Base-by-base conservation (phyloP, 2,888 invertebrate species). In the Notodonta dromedarius region DNA sequence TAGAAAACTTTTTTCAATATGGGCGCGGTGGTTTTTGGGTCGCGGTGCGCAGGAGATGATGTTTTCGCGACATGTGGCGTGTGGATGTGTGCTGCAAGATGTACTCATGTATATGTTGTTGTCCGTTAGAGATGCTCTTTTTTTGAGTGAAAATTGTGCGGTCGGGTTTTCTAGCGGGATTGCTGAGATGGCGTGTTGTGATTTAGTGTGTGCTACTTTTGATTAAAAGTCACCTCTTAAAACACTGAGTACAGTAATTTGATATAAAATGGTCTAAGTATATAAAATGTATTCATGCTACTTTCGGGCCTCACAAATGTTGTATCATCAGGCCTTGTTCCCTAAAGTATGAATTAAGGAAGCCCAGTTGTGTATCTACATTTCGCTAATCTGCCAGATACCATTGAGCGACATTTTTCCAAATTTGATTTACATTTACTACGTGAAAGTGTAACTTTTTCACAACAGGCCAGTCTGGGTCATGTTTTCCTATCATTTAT, bases 61-160 rank as follows among this genome's bases (percentile, higher is more conserved):
- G 66, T 79, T 88, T 85, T 80, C 65, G 69, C 69, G 76, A 81
- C 91, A 91, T 86, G 67, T 89, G 91, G 85, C 70, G 69, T 66
- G 65, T 67, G 67, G 48, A 39, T 71, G 71, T 70, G 67, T 70
- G 75, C 69, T 60, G 65, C 71, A 74, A 78, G 82, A 80, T 78
- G 77, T 64, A 66, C 66, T 70, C 56, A 35, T 58, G 64, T 66
- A 71, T 65, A 63, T 71, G 63, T 66, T 63, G 65, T 57, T 65
- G 54, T 51, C 73, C 70, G 72, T 72, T 72, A 72, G 70, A 70
- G 62, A 61, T 71, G 24, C 2, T 39, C 2, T 72, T 72, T 72
- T n/a, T 72, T 72, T 65, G 67, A 68, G 69, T 70, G 74, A 78
- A 75, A 77, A 67, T 58, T 50, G 59, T 59, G 59, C 8, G 32